phyloP scores from a whole-genome alignment of 2,113 vertebrate species.

The Istiophorus platypterus region DNA sequence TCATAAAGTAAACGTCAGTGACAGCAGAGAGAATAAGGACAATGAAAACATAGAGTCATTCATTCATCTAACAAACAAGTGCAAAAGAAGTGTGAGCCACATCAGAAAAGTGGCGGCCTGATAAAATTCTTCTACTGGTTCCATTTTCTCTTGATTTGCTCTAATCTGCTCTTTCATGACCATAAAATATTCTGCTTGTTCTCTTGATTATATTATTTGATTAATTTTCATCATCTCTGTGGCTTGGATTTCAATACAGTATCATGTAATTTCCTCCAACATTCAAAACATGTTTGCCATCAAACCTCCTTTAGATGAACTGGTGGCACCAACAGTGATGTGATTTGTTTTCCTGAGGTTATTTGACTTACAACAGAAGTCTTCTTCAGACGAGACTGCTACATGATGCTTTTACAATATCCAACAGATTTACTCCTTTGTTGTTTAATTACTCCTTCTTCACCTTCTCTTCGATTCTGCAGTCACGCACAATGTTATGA shows the following conservation, averaged over 20 bases:
- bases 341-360: constrained; percentile 50
- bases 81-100: constrained; percentile 14
- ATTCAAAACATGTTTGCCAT: constrained; percentile 61
- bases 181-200: constrained; percentile 57
- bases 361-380: constrained; percentile 12
- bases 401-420: background rate
- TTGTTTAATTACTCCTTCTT: background rate
- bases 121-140: constrained; percentile 15
- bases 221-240: constrained; percentile 34
- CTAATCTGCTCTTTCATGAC: constrained; percentile 24
- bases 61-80: background rate
- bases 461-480: constrained; percentile 23
- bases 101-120: constrained; percentile 24
- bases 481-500: constrained; percentile 46
- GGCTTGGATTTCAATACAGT: constrained; percentile 28
- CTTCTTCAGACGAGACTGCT: constrained; percentile 33
- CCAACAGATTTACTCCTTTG: background rate
- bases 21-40: constrained; percentile 60
- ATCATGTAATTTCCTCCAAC: constrained; percentile 22
- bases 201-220: constrained; percentile 4
- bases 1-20: constrained; percentile 83
- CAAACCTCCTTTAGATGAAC: constrained; percentile 38
- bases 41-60: constrained; percentile 9
- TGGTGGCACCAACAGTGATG: constrained; percentile 44
- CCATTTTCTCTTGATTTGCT: constrained; percentile 5